A percentile compares a stretch with the other conserved stretches of the same genome.
Conservation (phyloP, 2,888 invertebrate genomes). For the Julus scanicus region DNA sequence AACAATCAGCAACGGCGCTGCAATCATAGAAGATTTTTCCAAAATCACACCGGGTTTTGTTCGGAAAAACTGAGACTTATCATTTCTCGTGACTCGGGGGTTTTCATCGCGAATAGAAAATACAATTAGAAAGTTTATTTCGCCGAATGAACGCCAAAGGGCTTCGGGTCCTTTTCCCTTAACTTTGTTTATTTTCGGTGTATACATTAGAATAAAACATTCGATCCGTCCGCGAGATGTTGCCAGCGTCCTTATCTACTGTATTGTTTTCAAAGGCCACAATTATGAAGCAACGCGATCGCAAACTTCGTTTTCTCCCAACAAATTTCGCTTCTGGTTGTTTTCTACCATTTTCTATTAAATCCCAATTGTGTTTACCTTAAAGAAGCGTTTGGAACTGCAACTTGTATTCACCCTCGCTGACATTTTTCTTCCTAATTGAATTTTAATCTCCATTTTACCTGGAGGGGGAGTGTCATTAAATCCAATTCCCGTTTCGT, state of each 20-base stretch:
- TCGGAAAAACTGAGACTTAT: too few species aligned
- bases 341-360: background rate
- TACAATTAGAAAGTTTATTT: background rate
- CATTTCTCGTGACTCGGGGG: background rate
- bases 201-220: constrained; percentile 17
- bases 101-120: background rate
- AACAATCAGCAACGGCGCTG: too few species aligned
- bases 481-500: constrained; percentile 28
- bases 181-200: constrained; percentile 23
- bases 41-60: background rate
- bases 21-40: background rate
- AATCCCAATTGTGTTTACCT: constrained; percentile 2
- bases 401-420: background rate
- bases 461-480: constrained; percentile 9
- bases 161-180: background rate
- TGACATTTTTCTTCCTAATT: constrained; percentile 36
- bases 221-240: background rate
- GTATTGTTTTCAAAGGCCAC: background rate
- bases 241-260: background rate
- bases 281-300: background rate
- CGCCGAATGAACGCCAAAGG: background rate
- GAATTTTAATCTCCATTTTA: constrained; percentile 43
- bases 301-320: background rate
- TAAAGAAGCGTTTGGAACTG: background rate
- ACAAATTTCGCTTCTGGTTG: background rate